A percentile compares a stretch with the other conserved stretches of the same genome.
Conservation (phyloP, 1,140 invertebrate species). For the Caenorhabditis latens region DNA sequence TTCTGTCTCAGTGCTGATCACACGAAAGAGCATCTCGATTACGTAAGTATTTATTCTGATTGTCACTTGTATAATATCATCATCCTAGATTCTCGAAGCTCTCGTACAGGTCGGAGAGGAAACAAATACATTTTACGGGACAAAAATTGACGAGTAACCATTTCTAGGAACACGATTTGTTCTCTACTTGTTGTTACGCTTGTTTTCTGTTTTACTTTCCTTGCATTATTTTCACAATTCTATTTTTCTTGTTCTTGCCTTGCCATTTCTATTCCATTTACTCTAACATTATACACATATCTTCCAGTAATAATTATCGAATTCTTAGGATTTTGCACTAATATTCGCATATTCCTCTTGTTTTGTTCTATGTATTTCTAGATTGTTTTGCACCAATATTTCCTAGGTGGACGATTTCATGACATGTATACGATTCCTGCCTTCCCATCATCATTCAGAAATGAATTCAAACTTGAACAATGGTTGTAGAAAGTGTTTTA, state of each 20-base stretch:
- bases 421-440: not conserved
- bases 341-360: not conserved
- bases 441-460: not conserved
- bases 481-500: not conserved
- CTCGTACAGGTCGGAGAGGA: constrained; percentile 28
- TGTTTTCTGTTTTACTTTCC: not conserved
- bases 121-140: constrained; percentile 21
- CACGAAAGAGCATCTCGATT: constrained; percentile 93
- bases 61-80: not conserved
- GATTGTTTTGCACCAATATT: not conserved
- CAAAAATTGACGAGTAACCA: constrained; percentile 35
- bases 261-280: not conserved
- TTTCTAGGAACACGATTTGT: not conserved
- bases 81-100: constrained; percentile 16
- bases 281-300: not conserved
- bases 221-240: not conserved
- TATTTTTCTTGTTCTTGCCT: not conserved
- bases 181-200: not conserved
- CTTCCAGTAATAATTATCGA: not conserved
- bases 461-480: not conserved
- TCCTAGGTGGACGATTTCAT: constrained; percentile 30
- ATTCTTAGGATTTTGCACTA: constrained; percentile 20
- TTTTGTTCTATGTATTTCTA: no score
- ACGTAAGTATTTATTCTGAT: constrained; percentile 80
- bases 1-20: constrained; percentile 96